These are phyloP conservation scores for Galeopsomyia nigrocyanea DNA, from an alignment of 2,888 invertebrate species.

Conservation along the genomic window DNA sequence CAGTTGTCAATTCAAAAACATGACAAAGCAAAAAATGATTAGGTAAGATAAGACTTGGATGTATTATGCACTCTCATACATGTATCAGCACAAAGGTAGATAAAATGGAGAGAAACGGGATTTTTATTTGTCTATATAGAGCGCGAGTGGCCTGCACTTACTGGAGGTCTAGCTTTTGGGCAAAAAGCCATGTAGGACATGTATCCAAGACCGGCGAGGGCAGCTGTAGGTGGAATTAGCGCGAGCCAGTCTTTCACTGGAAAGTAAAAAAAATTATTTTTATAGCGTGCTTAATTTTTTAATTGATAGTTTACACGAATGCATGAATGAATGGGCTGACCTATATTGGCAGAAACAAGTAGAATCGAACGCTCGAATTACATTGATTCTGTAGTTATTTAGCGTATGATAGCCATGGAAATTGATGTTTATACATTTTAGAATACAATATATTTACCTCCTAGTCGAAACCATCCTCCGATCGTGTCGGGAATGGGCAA, in stretches of 20 bases:
- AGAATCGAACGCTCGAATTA: not conserved
- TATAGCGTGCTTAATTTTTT: not conserved
- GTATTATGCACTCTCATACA: not conserved
- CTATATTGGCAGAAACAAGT: not conserved
- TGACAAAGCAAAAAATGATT: slow-evolving; percentile 10
- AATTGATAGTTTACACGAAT: too few relatives aligned
- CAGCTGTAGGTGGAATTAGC: slow-evolving; percentile 85
- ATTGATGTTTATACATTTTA: not conserved
- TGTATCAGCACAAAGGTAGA: not conserved
- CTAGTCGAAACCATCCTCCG: slow-evolving; percentile 88
- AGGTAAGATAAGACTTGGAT: not conserved
- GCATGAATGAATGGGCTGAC: not conserved
- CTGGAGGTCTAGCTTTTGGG: slow-evolving; percentile 73
- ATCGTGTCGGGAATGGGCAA: slow-evolving; percentile 88
- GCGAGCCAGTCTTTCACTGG: slow-evolving; percentile 87
- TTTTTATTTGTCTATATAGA: not conserved
- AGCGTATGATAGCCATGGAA: not conserved
- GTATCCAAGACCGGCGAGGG: slow-evolving; percentile 85
- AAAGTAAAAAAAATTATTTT: slow-evolving; percentile 62
- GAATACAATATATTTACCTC: slow-evolving; percentile 72
- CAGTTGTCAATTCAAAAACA: not conserved
- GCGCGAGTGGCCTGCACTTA: slow-evolving; percentile 52
- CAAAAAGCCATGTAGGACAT: slow-evolving; percentile 83
- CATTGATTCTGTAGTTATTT: not conserved
- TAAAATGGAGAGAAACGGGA: not conserved